Conservation (phyloP, 2,888 invertebrate species). For the Caenorhabditis doughertyi region DNA sequence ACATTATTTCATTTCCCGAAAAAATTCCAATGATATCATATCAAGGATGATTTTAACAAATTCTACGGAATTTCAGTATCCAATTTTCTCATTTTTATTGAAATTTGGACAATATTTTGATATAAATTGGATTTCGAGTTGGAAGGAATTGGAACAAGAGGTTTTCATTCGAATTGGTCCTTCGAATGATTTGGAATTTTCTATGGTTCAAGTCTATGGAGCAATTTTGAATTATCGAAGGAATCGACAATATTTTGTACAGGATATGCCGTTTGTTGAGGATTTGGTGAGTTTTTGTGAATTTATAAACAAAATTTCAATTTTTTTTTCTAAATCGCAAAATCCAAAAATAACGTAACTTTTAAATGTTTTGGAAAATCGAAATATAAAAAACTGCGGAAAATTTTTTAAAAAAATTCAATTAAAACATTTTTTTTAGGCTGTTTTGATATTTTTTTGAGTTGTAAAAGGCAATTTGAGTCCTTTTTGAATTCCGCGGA, state of each 20-base stretch:
- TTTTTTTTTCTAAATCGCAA: no score
- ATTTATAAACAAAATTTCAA: no score
- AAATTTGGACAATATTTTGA: slow-evolving; percentile 17
- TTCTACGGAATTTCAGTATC: slow-evolving; percentile 23
- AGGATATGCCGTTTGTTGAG: slow-evolving; percentile 57
- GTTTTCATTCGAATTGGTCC: slow-evolving; percentile 57
- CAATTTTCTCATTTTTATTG: slow-evolving; percentile 46
- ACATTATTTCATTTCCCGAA: slow-evolving; percentile 62
- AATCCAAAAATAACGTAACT: no score
- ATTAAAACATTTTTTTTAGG: no score
- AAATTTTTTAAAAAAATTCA: no score
- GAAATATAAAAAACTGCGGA: no score
- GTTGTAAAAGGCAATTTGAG: no score
- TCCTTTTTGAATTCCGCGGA: no score
- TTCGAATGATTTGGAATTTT: slow-evolving; percentile 59
- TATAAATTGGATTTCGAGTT: slow-evolving; percentile 34
- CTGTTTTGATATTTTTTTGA: no score
- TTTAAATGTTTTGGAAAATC: no score
- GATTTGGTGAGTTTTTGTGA: slow-evolving; percentile 63
- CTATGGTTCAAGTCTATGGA: slow-evolving; percentile 64
- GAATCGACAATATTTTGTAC: slow-evolving; percentile 59
- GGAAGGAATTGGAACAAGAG: slow-evolving; percentile 63
- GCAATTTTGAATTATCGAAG: slow-evolving; percentile 52
- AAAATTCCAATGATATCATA: slow-evolving; percentile 50
- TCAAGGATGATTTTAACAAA: slow-evolving; percentile 51